Evolutionary conservation across 2,797 vertebrate species (phyloP).

Genomic region (Apogon talboti): DNA sequence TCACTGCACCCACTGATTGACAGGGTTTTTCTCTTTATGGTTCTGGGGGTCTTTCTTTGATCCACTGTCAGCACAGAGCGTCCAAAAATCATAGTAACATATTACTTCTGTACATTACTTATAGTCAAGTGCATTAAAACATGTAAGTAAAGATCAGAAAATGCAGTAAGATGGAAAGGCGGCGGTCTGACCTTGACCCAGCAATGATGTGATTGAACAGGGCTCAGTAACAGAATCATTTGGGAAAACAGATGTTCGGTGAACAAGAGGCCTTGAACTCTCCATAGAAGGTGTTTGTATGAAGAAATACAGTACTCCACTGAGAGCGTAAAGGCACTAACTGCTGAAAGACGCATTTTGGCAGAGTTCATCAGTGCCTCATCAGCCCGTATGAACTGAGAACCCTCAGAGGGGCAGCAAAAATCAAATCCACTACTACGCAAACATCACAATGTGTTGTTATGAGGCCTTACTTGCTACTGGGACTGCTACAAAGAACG

Average conservation of each 20-base stretch:
- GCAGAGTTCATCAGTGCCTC: constrained; percentile 59
- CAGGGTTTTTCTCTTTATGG: constrained; percentile 39
- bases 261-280: constrained; percentile 73
- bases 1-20: constrained; percentile 32
- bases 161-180: constrained; percentile 62
- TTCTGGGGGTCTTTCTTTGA: not conserved
- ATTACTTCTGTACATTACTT: constrained; percentile 34
- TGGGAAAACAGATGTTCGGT: constrained; percentile 82
- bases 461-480: constrained; percentile 27
- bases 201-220: constrained; percentile 58
- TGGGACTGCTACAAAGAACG: constrained; percentile 30
- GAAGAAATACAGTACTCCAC: constrained; percentile 80
- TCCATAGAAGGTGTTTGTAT: constrained; percentile 76
- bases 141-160: constrained; percentile 36
- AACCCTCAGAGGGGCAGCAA: constrained; percentile 52
- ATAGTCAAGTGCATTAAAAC: constrained; percentile 51
- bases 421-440: constrained; percentile 35
- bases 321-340: constrained; percentile 64
- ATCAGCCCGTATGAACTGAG: constrained; percentile 51
- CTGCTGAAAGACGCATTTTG: constrained; percentile 76
- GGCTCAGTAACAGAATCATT: constrained; percentile 79
- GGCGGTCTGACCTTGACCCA: constrained; percentile 65
- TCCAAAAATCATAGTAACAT: constrained; percentile 57
- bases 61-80: not conserved
- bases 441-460: constrained; percentile 55